These are phyloP conservation scores for Odontomyia ornata DNA, from an alignment of 2,888 invertebrate species.

Conservation along the genomic window DNA sequence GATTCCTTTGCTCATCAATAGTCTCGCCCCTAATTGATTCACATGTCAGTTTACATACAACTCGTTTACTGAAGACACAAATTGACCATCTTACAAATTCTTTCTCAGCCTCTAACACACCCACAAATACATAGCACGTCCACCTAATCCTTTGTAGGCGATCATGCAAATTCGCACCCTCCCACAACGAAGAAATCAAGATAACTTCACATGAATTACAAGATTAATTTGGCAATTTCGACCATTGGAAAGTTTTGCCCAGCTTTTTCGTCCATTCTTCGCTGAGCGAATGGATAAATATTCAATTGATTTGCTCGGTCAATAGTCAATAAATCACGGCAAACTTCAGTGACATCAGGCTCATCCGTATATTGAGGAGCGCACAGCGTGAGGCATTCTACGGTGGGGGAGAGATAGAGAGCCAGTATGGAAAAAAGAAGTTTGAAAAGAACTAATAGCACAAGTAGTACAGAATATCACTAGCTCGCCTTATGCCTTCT, in stretches of 20 bases:
- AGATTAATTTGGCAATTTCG: conserved; percentile 37
- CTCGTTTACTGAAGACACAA: too few relatives aligned
- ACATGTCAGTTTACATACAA: too few relatives aligned
- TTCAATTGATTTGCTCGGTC: conserved; percentile 44
- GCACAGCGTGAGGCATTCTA: neutral
- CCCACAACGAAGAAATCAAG: neutral
- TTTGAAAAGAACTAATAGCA: conserved; percentile 37
- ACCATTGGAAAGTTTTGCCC: conserved; percentile 9
- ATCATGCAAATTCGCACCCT: conserved; percentile 23
- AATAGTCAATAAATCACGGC: conserved; percentile 42
- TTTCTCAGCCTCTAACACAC: too few relatives aligned
- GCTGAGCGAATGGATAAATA: conserved; percentile 36
- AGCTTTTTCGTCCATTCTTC: neutral
- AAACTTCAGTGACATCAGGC: conserved; percentile 43
- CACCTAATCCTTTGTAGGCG: neutral
- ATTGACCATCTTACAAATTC: too few relatives aligned
- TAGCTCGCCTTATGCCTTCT: conserved; percentile 20
- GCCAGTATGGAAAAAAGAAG: neutral
- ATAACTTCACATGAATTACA: conserved; percentile 35
- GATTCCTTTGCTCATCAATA: too few relatives aligned
- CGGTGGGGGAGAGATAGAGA: too few relatives aligned
- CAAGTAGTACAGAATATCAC: neutral
- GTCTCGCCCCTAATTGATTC: too few relatives aligned
- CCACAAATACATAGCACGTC: too few relatives aligned
- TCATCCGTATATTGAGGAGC: conserved; percentile 5